Evolutionary conservation across 2,888 invertebrate species (phyloP).

Genomic region (Athripsodes cinereus): DNA sequence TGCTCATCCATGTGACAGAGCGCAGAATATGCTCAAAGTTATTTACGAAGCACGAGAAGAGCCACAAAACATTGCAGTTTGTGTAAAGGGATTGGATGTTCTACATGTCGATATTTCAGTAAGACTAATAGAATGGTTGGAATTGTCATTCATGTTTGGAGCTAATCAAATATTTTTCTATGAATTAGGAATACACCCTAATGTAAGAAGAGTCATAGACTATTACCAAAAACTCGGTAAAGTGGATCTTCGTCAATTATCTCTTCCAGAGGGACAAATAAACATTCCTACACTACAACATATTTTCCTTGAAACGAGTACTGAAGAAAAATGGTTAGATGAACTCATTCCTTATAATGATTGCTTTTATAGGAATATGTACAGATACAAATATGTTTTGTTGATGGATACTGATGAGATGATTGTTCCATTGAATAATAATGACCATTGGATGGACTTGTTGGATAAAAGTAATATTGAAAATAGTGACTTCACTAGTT

Average conservation of each 20-base stretch:
- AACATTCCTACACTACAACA: slow-evolving; percentile 84
- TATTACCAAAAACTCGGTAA: slow-evolving; percentile 59
- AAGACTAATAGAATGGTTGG: slow-evolving; percentile 89
- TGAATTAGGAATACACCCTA: slow-evolving; percentile 84
- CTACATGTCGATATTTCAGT: slow-evolving; percentile 85
- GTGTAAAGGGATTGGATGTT: slow-evolving; percentile 91
- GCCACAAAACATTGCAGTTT: slow-evolving; percentile 80
- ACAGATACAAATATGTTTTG: slow-evolving; percentile 67
- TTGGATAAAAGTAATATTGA: slow-evolving; percentile 67
- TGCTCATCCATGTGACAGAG: slow-evolving; percentile 75
- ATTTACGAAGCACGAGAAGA: slow-evolving; percentile 68
- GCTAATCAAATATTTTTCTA: slow-evolving; percentile 90
- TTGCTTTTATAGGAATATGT: slow-evolving; percentile 66
- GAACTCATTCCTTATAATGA: slow-evolving; percentile 92
- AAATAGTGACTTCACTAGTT: slow-evolving; percentile 46
- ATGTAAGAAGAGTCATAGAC: slow-evolving; percentile 75
- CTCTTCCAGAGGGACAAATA: slow-evolving; percentile 83
- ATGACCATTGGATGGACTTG: slow-evolving; percentile 67
- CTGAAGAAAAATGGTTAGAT: slow-evolving; percentile 89
- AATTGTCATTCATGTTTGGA: slow-evolving; percentile 75
- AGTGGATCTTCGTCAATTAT: slow-evolving; percentile 72
- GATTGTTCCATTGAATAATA: slow-evolving; percentile 78
- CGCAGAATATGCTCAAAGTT: slow-evolving; percentile 76
- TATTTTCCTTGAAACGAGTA: slow-evolving; percentile 81
- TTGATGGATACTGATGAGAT: slow-evolving; percentile 91